Conservation (phyloP, 2,113 vertebrate genomes). For the Anarhynchus alexandrinus region DNA sequence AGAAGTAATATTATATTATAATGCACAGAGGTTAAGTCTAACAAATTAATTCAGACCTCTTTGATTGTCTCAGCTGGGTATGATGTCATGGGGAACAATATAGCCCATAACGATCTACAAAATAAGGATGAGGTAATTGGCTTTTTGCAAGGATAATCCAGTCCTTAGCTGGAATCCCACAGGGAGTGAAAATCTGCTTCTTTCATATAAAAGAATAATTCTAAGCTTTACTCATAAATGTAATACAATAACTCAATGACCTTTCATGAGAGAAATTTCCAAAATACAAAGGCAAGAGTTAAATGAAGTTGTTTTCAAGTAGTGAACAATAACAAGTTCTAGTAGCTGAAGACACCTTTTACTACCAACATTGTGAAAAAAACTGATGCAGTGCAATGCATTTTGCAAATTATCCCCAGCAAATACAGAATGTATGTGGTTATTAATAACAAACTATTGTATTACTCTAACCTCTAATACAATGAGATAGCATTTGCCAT, state of each 20-base stretch:
- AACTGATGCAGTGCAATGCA: background rate
- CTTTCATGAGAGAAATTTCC: background rate
- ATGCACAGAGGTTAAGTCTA: background rate
- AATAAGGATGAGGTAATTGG: background rate
- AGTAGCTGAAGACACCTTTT: background rate
- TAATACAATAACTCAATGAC: background rate
- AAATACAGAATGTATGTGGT: background rate
- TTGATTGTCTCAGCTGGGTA: background rate
- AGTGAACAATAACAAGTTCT: background rate
- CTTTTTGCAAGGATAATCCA: background rate
- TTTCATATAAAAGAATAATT: background rate
- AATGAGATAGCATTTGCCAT: background rate
- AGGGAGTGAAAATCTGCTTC: background rate
- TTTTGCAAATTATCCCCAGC: background rate
- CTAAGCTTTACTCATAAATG: background rate
- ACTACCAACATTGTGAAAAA: background rate
- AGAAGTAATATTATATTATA: constrained; percentile 8
- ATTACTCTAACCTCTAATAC: background rate
- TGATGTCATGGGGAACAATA: background rate
- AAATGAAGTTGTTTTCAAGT: background rate
- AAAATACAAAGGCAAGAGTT: background rate
- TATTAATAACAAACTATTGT: background rate
- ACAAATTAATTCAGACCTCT: background rate
- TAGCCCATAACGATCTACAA: background rate
- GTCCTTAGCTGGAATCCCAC: background rate